These are phyloP conservation scores for Gobiocypris rarus DNA, from an alignment of 2,113 vertebrate species.

Conservation along the genomic window DNA sequence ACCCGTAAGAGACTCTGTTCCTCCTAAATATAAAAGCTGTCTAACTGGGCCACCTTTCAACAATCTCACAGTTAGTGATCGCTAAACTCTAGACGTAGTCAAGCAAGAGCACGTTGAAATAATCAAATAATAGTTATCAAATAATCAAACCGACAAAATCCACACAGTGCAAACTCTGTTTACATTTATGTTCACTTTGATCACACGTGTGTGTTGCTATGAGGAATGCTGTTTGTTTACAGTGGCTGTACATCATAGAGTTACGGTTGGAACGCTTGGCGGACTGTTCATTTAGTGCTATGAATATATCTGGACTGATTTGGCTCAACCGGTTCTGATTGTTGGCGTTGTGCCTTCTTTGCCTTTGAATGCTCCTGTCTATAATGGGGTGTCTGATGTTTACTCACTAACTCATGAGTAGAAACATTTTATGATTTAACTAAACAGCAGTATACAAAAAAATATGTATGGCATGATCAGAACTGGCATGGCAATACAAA, in stretches of 20 bases:
- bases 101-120: neutral
- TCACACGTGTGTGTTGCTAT: neutral
- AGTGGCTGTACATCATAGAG: neutral
- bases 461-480: neutral
- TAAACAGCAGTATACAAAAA: neutral
- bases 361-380: neutral
- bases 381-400: neutral
- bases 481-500: neutral
- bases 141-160: neutral
- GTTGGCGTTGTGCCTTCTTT: neutral
- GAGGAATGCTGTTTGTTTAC: constrained; percentile 26
- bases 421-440: neutral
- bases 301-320: constrained; percentile 4
- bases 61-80: constrained; percentile 17
- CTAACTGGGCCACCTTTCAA: constrained; percentile 7
- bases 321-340: neutral
- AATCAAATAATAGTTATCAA: neutral
- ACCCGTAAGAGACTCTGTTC: constrained; percentile 83
- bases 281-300: neutral
- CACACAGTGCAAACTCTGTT: neutral
- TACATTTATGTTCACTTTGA: constrained; percentile 8
- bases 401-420: neutral
- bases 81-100: constrained; percentile 4
- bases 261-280: neutral
- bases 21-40: constrained; percentile 8